Base-by-base conservation (phyloP, 2,113 vertebrate species). In the Hippopotamus amphibius region DNA sequence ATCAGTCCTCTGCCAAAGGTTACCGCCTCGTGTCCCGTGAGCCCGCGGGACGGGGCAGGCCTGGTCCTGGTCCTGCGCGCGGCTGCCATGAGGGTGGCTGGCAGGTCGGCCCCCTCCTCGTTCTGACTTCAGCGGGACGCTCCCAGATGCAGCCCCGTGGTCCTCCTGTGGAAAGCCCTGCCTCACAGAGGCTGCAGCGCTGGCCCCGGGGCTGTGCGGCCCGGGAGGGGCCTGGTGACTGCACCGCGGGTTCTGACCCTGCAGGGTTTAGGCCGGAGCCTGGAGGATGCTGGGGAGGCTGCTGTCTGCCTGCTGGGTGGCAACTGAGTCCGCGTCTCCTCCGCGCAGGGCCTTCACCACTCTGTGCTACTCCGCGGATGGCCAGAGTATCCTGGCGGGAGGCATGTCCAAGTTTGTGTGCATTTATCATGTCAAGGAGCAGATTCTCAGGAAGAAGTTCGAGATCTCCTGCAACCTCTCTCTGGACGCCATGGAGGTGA, bases 401-500 rank as follows among this genome's bases (percentile, higher is more conserved):
- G 99, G 99, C 10, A 98, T 99, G 97, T 99, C 99, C 95, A 99
- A 99, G 97, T 99, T 99, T 43, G 99, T 99, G 95, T 99, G 99
- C 98, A 99, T 99, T 96, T 99, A 99, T 98, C 99, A 99, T 0
- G 74, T 99, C 83, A 98, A 98, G 50, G 99, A 99, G 97, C 99
- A 99, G 98, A 99, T 99, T 96, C 99, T 99, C 71, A 98, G 99
- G 98, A 99, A 99, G 99, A 99, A 99, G 98, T 99, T 99, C 80
- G 99, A 99, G 98, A 99, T 99, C 96, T 99, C 99, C 17, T 99
- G 99, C 98, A 99, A 99, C 98, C 97, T 99, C 95, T 99, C 99
- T 2, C 99, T 99, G 82, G 99, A 99, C 1, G 99, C 99, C 96
- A 99, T 99, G 99, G 99, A 99, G 99, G 99, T 99, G 97, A 15